Evolutionary conservation across 2,888 invertebrate genomes (phyloP).

Genomic region (Mesorhabditis sp.): DNA sequence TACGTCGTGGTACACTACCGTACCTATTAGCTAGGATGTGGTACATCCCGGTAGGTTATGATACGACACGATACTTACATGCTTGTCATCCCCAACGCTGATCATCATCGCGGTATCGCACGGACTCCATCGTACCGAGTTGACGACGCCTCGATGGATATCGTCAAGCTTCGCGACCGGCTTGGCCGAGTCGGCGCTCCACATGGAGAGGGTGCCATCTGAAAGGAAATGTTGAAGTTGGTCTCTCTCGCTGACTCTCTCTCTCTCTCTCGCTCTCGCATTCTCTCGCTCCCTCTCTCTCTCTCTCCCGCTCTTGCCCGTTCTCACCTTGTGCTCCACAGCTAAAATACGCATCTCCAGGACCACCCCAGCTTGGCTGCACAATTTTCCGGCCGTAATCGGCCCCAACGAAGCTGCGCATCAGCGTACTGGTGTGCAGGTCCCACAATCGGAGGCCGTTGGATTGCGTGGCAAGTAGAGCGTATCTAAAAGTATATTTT

Average conservation of each 20-base stretch:
- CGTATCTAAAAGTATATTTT: background rate
- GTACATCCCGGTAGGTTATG: too few relatives aligned
- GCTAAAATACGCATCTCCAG: background rate
- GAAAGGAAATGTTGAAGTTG: background rate
- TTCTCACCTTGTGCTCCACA: background rate
- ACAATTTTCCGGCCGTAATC: background rate
- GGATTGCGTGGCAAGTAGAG: background rate
- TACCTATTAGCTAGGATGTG: too few relatives aligned
- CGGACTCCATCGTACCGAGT: background rate
- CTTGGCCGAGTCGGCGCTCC: background rate
- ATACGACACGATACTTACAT: background rate
- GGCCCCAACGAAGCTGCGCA: background rate
- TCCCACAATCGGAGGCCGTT: constrained; percentile 1
- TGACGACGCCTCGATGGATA: background rate
- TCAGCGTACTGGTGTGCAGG: background rate
- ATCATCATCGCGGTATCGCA: background rate
- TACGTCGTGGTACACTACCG: too few relatives aligned
- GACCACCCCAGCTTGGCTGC: background rate
- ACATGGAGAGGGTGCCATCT: background rate
- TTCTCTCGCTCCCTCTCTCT: too few relatives aligned
- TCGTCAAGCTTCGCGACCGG: background rate
- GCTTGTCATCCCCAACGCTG: background rate
- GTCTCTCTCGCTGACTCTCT: too few relatives aligned
- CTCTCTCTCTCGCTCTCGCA: too few relatives aligned
- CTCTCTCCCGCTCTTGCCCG: background rate